These are phyloP conservation scores for Thecocarcelia acutangulata DNA, from an alignment of 2,888 invertebrate genomes.

Conservation along the genomic window DNA sequence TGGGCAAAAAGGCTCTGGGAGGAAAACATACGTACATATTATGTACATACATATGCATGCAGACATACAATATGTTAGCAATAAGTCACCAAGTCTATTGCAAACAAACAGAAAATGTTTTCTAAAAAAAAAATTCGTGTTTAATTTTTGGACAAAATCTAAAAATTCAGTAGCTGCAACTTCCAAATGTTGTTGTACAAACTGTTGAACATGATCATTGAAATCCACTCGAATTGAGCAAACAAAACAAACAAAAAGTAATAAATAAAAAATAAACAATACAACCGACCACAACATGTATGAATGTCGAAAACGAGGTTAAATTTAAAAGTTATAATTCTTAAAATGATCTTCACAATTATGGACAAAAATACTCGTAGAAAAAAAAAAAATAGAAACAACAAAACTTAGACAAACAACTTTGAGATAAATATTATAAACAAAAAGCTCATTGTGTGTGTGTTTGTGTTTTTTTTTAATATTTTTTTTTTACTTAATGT, in stretches of 20 bases:
- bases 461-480: conserved; percentile 21
- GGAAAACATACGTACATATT: no score
- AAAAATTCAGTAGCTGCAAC: conserved; percentile 41
- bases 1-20: no score
- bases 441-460: conserved; percentile 16
- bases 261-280: conserved; percentile 32
- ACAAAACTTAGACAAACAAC: conserved; percentile 35
- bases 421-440: conserved; percentile 15
- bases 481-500: conserved; percentile 13
- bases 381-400: conserved; percentile 1
- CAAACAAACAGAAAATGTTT: no score
- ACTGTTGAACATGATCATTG: conserved; percentile 36
- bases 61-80: no score
- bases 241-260: conserved; percentile 19
- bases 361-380: conserved; percentile 30
- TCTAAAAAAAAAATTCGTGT: conserved; percentile 6
- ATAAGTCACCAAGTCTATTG: no score
- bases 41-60: no score
- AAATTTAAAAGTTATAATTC: conserved; percentile 64
- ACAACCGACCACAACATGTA: conserved; percentile 13
- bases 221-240: conserved; percentile 6
- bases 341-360: conserved; percentile 57
- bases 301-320: conserved; percentile 60
- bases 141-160: conserved; percentile 6
- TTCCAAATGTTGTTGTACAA: conserved; percentile 34